A percentile compares a stretch with the other conserved stretches of the same genome.
Evolutionary conservation across 2,113 vertebrate species (phyloP).

Genomic region (Noturus placidus): DNA sequence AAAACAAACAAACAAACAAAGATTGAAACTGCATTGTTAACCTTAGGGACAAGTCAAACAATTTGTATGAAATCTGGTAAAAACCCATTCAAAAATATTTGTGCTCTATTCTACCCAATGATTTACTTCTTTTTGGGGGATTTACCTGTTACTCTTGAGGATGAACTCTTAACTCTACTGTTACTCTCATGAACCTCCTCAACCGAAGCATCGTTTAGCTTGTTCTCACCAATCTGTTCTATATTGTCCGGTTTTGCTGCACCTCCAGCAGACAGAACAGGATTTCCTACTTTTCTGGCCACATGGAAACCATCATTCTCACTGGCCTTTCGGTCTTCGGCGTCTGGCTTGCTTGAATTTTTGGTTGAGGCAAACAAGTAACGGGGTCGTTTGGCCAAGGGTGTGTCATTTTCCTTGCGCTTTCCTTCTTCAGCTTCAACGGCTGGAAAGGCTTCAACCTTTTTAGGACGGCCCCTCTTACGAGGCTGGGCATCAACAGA

Average conservation of each 20-base stretch:
- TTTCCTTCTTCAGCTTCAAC: background rate
- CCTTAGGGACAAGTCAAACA: background rate
- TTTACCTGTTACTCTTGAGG: conserved; percentile 31
- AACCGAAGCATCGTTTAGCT: background rate
- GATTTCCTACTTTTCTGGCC: background rate
- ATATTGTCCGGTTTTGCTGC: conserved; percentile 4
- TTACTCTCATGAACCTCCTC: conserved; percentile 25
- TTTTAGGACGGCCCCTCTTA: conserved; percentile 48
- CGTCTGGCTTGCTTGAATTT: conserved; percentile 10
- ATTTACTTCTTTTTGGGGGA: conserved; percentile 48
- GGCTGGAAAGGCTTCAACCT: background rate
- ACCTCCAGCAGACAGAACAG: conserved; percentile 12
- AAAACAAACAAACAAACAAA: background rate
- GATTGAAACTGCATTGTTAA: background rate
- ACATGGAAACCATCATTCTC: conserved; percentile 10
- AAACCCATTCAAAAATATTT: conserved; percentile 50
- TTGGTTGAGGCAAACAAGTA: conserved; percentile 17
- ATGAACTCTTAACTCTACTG: conserved; percentile 30
- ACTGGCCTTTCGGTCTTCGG: conserved; percentile 22
- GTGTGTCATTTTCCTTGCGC: background rate
- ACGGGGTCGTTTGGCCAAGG: conserved; percentile 36
- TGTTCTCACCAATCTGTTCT: background rate
- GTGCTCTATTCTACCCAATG: conserved; percentile 28
- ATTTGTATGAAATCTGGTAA: conserved; percentile 34
- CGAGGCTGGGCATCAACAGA: conserved; percentile 17